Evolutionary conservation across 1,140 invertebrate species (phyloP).

Genomic region (Reticulitermes speratus): DNA sequence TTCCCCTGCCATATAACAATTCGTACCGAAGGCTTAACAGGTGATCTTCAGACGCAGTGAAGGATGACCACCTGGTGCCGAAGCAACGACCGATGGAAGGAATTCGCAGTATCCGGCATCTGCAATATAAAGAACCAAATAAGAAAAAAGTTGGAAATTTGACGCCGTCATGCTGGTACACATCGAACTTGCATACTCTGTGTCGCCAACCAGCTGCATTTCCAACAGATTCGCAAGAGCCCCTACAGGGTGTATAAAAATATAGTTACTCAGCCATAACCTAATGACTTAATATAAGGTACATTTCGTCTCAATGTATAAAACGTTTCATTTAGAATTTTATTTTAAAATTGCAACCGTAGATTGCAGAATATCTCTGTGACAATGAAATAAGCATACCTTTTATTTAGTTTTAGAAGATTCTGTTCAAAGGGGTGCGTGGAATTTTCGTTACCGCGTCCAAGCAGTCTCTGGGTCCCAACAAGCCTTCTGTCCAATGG

Average conservation of each 20-base stretch:
- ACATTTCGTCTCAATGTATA: too few relatives aligned
- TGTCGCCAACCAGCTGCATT: background rate
- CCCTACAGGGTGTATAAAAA: background rate
- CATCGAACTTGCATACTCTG: background rate
- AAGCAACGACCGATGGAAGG: background rate
- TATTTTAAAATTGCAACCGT: too few relatives aligned
- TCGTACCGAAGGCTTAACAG: background rate
- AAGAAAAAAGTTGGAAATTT: constrained; percentile 6
- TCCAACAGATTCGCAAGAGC: background rate
- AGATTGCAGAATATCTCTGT: too few relatives aligned
- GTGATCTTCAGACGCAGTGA: background rate
- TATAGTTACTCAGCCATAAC: too few relatives aligned
- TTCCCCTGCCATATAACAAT: background rate
- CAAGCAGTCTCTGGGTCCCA: too few relatives aligned
- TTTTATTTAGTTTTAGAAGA: too few relatives aligned
- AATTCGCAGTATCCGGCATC: background rate
- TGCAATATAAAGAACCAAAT: background rate
- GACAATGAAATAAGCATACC: too few relatives aligned
- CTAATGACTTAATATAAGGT: too few relatives aligned
- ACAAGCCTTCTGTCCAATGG: too few relatives aligned
- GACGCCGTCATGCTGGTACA: constrained; percentile 1
- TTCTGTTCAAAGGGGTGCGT: too few relatives aligned
- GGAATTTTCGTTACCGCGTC: too few relatives aligned
- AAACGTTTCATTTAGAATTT: too few relatives aligned
- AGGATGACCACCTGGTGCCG: background rate